Conservation (phyloP, 64 coral and sea anemone genomes). For the Pachyseris speciosa region DNA sequence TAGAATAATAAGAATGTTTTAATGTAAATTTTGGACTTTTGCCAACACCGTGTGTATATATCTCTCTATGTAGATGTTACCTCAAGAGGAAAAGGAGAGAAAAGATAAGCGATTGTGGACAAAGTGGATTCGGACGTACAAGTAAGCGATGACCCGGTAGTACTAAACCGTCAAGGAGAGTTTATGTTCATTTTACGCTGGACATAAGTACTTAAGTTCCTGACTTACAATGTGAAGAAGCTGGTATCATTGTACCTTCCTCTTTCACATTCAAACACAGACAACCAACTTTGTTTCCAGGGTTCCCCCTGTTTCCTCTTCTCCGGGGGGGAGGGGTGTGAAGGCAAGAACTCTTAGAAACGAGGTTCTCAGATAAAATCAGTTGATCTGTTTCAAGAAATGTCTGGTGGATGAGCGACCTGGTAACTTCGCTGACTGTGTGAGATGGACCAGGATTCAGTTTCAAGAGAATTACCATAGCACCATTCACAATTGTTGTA, state of each 20-base stretch:
- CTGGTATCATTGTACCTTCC: too few species aligned
- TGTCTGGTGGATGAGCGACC: conserved; percentile 84
- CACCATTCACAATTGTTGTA: conserved; percentile 89
- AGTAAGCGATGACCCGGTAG: not conserved
- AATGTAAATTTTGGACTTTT: too few species aligned
- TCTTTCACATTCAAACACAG: too few species aligned
- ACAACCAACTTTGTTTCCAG: too few species aligned
- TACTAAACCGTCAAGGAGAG: not conserved
- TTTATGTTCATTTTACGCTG: not conserved
- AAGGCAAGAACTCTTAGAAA: too few species aligned
- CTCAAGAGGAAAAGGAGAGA: conserved; percentile 5
- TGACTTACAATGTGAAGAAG: too few species aligned
- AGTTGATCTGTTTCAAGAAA: conserved; percentile 77
- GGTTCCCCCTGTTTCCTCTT: too few species aligned
- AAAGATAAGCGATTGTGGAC: not conserved
- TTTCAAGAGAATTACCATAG: conserved; percentile 96
- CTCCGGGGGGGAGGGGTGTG: too few species aligned
- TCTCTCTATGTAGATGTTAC: not conserved
- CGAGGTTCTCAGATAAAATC: too few species aligned
- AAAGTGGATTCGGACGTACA: not conserved
- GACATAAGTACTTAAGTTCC: too few species aligned
- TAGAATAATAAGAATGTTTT: too few species aligned
- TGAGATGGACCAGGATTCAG: conserved; percentile 89
- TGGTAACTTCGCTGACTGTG: conserved; percentile 83
- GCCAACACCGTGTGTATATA: not conserved